Evolutionary conservation across 2,797 vertebrate genomes (phyloP), one percentile per base, ranked within the genome.

Genomic region (Corythornis leucogaster): DNA sequence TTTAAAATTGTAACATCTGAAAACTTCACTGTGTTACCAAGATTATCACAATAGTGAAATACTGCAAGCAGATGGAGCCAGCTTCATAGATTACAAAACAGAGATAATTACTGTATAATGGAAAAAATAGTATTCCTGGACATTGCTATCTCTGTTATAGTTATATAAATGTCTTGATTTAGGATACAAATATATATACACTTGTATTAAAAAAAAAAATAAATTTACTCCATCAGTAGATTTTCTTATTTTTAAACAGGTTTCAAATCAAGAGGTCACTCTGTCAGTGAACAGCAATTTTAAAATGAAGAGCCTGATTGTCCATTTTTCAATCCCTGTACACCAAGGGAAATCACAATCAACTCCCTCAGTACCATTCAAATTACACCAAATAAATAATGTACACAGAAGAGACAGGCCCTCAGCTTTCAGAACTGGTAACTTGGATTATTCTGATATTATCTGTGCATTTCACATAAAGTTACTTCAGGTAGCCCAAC

Each of bases 1-100:
- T 30, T 92, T 25, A 59, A 69, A 78, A 57, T 19, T n/a, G 45
- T 18, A 87, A 7, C 24, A 69, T 19, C 2, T 2, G 80, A 90
- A 91, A 82, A 26, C 38, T 90, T 87, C 81, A 76, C 40, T 70
- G 79, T 83, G 81, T 76, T 83, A 85, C 45, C 33, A 85, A 85
- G 67, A 75, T 78, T 83, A 73, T 30, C 4, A 1, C 25, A 85
- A 69, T 4, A 7, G 62, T 75, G 53, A 87, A 85, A 66, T 16
- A 45, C 12, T 73, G 26, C 5, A 38, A 66, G 55, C 5, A 5
- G 87, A 73, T 80, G 55, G 78, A 85, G 35, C 25, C 66, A 90
- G 68, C 54, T 77, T 71, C 26, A 40, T 5, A 80, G 35, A 71
- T 53, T 31, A 71, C 6, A 80, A 87, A 64, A 9, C 78, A 64